Percentiles rank a stretch among this genome's conserved stretches.
These are phyloP conservation scores for Drosophila borborema DNA, from an alignment of 2,888 invertebrate species.

Conservation along the genomic window DNA sequence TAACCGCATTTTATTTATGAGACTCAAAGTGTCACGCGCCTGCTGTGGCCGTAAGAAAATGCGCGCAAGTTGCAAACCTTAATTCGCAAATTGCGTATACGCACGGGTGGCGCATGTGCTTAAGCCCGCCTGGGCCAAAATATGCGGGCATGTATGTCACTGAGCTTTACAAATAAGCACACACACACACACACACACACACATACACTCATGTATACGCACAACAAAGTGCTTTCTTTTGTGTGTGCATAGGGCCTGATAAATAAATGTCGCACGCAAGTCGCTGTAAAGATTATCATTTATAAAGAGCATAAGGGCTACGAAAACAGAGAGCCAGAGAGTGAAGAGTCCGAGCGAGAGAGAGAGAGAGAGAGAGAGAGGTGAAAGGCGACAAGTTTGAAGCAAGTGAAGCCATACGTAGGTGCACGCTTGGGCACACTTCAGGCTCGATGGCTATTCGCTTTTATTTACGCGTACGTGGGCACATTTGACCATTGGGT, in stretches of 20 bases:
- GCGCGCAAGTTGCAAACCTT: slow-evolving; percentile 35
- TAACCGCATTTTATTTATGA: slow-evolving; percentile 20
- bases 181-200: background rate
- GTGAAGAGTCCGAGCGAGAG: background rate
- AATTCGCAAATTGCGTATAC: slow-evolving; percentile 63
- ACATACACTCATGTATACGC: background rate
- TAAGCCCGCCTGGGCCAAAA: slow-evolving; percentile 11
- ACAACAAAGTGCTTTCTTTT: background rate
- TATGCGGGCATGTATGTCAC: slow-evolving; percentile 40
- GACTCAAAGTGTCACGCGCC: slow-evolving; percentile 29
- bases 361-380: background rate
- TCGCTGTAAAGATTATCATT: slow-evolving; percentile 61
- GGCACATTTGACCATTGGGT: slow-evolving; percentile 56
- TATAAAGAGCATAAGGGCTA: slow-evolving; percentile 61
- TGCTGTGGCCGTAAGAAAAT: slow-evolving; percentile 21
- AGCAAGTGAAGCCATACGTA: slow-evolving; percentile 55
- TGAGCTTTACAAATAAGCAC: slow-evolving; percentile 22
- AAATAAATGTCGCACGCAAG: slow-evolving; percentile 67
- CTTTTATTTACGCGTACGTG: slow-evolving; percentile 65
- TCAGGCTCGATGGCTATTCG: slow-evolving; percentile 32
- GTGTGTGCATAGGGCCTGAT: slow-evolving; percentile 39
- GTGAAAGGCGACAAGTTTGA: slow-evolving; percentile 21
- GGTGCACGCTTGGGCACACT: slow-evolving; percentile 51
- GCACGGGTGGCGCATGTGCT: slow-evolving; percentile 33
- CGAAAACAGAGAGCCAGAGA: slow-evolving; percentile 20